These are phyloP conservation scores for Leptodactylus fallax DNA, from an alignment of 2,797 vertebrate genomes.

Conservation along the genomic window DNA sequence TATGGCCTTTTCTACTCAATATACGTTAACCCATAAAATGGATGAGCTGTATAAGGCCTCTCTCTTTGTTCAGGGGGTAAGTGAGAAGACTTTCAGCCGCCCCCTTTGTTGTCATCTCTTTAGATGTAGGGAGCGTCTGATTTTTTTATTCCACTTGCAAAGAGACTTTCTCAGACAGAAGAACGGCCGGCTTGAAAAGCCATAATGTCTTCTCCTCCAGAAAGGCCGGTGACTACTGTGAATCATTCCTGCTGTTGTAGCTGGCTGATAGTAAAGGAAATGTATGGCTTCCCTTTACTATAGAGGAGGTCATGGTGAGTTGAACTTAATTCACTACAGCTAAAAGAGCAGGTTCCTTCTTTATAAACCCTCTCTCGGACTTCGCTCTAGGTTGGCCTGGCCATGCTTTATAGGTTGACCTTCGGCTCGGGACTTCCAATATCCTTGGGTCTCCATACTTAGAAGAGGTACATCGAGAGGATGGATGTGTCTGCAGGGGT, in stretches of 20 bases:
- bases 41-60: not conserved
- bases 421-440: not conserved
- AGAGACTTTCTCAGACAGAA: constrained; percentile 30
- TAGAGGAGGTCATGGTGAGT: constrained; percentile 39
- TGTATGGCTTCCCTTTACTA: constrained; percentile 47
- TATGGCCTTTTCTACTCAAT: constrained; percentile 6
- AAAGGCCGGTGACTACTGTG: constrained; percentile 13
- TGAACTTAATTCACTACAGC: constrained; percentile 38
- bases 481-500: constrained; percentile 40
- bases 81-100: constrained; percentile 16
- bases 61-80: not conserved
- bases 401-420: constrained; percentile 23
- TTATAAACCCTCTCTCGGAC: not conserved
- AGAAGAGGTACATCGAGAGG: not conserved
- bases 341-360: constrained; percentile 35
- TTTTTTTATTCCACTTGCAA: not conserved
- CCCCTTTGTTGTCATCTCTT: constrained; percentile 7
- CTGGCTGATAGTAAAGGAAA: constrained; percentile 37
- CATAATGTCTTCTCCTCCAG: not conserved
- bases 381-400: not conserved
- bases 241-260: constrained; percentile 34
- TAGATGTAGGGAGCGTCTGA: constrained; percentile 2
- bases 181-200: not conserved
- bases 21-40: not conserved
- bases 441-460: constrained; percentile 1